phyloP scores from a whole-genome alignment of 30 jellyfish, hydroid and myxozoan species.

The Aurelia sp. region DNA sequence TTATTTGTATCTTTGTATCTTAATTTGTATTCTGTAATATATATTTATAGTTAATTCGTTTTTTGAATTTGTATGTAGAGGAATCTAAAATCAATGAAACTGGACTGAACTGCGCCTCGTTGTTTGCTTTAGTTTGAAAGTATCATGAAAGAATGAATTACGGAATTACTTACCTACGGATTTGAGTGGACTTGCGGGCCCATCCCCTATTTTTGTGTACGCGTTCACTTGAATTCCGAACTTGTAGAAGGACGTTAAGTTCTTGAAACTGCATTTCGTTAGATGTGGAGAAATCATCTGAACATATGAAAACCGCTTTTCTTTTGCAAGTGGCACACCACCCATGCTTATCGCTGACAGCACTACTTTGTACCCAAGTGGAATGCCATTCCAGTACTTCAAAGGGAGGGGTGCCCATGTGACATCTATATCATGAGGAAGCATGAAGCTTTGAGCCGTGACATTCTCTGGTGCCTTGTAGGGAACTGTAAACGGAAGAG shows the following conservation, averaged over 20 bases:
- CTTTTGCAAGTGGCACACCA: slow-evolving; percentile 12
- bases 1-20: too few relatives aligned
- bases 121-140: too few relatives aligned
- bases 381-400: slow-evolving; percentile 55
- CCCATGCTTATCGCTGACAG: slow-evolving; percentile 52
- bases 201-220: slow-evolving; percentile 43
- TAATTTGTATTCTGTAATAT: too few relatives aligned
- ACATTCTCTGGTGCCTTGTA: slow-evolving; percentile 49
- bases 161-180: slow-evolving; percentile 42
- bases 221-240: slow-evolving; percentile 32
- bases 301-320: neutral
- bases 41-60: too few relatives aligned
- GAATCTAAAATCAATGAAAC: too few relatives aligned
- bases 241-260: slow-evolving; percentile 27
- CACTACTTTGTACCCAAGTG: slow-evolving; percentile 48
- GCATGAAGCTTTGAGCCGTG: slow-evolving; percentile 39
- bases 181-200: slow-evolving; percentile 21
- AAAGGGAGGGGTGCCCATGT: slow-evolving; percentile 42
- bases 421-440: slow-evolving; percentile 33
- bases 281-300: slow-evolving; percentile 7
- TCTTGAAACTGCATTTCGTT: slow-evolving; percentile 1
- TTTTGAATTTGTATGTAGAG: too few relatives aligned
- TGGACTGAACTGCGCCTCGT: too few relatives aligned
- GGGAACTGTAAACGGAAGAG: slow-evolving; percentile 35
- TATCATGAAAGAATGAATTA: too few relatives aligned